These are phyloP conservation scores for Ctenopoma multispine DNA, from an alignment of 2,797 vertebrate genomes.

Conservation along the genomic window DNA sequence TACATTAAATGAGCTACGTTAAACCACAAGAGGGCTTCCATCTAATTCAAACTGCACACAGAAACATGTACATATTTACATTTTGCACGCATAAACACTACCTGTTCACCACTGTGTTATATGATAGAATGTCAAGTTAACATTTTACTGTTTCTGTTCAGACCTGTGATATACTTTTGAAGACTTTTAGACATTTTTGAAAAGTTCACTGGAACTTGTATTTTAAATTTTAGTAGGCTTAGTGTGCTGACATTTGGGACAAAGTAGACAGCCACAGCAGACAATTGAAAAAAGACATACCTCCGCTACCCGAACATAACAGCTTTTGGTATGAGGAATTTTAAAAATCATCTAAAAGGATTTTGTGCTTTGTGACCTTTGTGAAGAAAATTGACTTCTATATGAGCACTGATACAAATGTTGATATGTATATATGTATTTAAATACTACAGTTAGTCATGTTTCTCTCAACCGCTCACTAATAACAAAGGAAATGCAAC, in stretches of 20 bases:
- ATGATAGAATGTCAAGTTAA: no score
- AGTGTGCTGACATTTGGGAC: background rate
- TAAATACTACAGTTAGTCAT: no score
- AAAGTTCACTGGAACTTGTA: background rate
- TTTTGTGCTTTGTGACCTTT: background rate
- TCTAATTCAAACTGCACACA: slow-evolving; percentile 1
- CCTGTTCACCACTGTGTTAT: no score
- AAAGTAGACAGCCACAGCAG: background rate
- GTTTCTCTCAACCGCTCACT: no score
- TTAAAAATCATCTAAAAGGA: background rate
- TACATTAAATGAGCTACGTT: slow-evolving; percentile 16
- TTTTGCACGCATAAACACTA: no score
- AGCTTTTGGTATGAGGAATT: background rate
- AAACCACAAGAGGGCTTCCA: slow-evolving; percentile 20
- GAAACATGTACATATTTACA: background rate
- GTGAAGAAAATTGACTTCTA: no score
- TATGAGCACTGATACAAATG: no score
- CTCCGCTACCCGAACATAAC: background rate
- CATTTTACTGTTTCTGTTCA: no score
- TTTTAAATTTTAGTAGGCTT: background rate
- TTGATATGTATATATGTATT: no score
- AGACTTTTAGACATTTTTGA: background rate
- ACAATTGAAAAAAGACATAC: background rate
- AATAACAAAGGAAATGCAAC: background rate
- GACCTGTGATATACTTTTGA: background rate